These are phyloP conservation scores for Caenorhabditis drosophilae DNA, from an alignment of 2,888 invertebrate genomes.

Conservation along the genomic window DNA sequence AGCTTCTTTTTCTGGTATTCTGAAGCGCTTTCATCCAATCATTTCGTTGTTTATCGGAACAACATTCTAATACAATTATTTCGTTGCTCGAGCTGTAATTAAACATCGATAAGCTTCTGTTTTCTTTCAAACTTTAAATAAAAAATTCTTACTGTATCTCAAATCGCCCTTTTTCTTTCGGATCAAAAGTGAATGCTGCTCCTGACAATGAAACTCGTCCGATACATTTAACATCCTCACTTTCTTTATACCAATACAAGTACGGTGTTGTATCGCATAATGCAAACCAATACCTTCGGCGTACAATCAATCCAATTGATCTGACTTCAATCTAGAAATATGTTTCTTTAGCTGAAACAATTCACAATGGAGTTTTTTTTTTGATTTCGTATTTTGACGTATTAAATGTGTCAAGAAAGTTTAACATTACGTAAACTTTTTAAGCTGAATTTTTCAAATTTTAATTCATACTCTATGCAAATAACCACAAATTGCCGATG, in stretches of 20 bases:
- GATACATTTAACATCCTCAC: constrained; percentile 56
- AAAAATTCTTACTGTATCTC: constrained; percentile 57
- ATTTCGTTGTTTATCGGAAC: constrained; percentile 50
- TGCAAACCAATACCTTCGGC: constrained; percentile 62
- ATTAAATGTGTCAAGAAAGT: no score
- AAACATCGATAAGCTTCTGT: no score
- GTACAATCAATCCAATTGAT: constrained; percentile 48
- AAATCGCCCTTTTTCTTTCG: constrained; percentile 60
- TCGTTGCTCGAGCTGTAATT: constrained; percentile 54
- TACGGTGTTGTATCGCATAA: constrained; percentile 57
- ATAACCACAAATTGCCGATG: constrained; percentile 33
- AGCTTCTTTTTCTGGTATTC: constrained; percentile 46
- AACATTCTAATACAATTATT: constrained; percentile 55
- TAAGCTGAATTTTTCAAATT: neutral
- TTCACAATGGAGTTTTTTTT: neutral
- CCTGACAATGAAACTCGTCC: constrained; percentile 58
- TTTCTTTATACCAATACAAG: constrained; percentile 63
- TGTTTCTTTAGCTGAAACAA: no score
- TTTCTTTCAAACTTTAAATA: neutral
- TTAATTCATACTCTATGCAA: constrained; percentile 19
- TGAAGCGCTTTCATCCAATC: constrained; percentile 62
- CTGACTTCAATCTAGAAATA: constrained; percentile 50
- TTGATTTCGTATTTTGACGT: neutral
- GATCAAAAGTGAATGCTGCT: constrained; percentile 65
- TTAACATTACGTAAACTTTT: no score